Evolutionary conservation across 2,113 vertebrate genomes (phyloP).

Genomic region (Amazona vittata): DNA sequence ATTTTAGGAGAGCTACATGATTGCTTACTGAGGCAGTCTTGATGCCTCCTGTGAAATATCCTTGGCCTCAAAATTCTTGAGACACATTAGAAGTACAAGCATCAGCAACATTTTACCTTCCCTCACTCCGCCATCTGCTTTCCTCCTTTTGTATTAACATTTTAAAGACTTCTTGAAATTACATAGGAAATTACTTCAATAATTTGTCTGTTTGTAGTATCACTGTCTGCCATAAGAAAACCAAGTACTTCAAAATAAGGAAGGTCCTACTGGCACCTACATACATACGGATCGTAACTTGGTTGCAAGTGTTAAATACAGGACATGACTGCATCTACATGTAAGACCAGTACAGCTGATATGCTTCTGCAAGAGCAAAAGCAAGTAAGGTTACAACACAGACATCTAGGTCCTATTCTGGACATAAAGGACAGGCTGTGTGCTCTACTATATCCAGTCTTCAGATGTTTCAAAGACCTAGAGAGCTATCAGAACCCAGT

Average conservation of each 20-base stretch:
- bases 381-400: background rate
- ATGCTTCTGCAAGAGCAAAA: background rate
- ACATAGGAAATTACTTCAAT: background rate
- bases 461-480: background rate
- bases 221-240: background rate
- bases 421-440: background rate
- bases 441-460: background rate
- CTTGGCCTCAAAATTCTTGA: background rate
- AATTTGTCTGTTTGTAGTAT: background rate
- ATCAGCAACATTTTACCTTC: background rate
- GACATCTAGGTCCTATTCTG: background rate
- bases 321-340: background rate
- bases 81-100: accelerated
- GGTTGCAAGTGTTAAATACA: background rate
- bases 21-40: background rate
- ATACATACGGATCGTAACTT: background rate
- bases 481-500: background rate
- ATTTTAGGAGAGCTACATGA: background rate
- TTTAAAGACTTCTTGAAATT: background rate
- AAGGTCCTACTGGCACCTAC: background rate
- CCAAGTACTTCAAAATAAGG: background rate
- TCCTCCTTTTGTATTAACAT: background rate
- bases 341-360: background rate
- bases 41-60: background rate
- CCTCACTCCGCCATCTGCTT: background rate